A percentile compares a stretch with the other conserved stretches of the same genome.
These are phyloP conservation scores for Sitophilus oryzae DNA, from an alignment of 1,140 invertebrate species.

Conservation along the genomic window DNA sequence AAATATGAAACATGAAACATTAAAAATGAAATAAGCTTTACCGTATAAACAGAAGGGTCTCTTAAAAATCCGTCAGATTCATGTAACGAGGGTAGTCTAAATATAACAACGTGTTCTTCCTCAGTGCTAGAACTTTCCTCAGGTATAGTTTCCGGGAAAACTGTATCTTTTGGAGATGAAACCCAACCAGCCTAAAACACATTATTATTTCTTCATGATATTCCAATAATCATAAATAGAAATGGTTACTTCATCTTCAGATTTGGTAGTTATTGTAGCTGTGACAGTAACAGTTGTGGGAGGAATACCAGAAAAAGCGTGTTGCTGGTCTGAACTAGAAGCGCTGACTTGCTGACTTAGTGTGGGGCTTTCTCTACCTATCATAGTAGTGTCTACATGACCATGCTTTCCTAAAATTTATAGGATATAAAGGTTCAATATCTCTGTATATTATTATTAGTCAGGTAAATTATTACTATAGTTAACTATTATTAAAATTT, in stretches of 20 bases:
- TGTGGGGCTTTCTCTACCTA: slow-evolving; percentile 50
- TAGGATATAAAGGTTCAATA: no score
- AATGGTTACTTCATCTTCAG: slow-evolving; percentile 54
- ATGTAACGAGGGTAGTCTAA: slow-evolving; percentile 64
- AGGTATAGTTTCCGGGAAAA: slow-evolving; percentile 85
- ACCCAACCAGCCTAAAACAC: slow-evolving; percentile 59
- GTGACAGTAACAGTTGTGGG: slow-evolving; percentile 33
- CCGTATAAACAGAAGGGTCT: slow-evolving; percentile 60
- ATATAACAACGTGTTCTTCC: slow-evolving; percentile 85
- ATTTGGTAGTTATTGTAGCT: slow-evolving; percentile 42
- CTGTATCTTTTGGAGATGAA: slow-evolving; percentile 77
- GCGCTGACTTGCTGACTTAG: slow-evolving; percentile 50
- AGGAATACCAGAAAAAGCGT: slow-evolving; percentile 36
- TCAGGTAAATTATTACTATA: no score
- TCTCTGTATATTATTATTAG: no score
- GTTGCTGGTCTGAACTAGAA: slow-evolving; percentile 40
- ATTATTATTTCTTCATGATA: slow-evolving; percentile 3
- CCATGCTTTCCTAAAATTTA: slow-evolving; percentile 50
- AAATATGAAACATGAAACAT: no score
- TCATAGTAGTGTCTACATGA: slow-evolving; percentile 47
- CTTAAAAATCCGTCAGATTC: slow-evolving; percentile 56
- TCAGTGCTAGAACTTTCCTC: slow-evolving; percentile 87
- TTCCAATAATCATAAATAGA: not conserved
- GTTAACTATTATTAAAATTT: no score
- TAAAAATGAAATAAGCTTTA: slow-evolving; percentile 37